Evolutionary conservation across 2,888 invertebrate genomes (phyloP), one percentile per base, ranked within the genome.

Genomic region (Campoletis raptor): DNA sequence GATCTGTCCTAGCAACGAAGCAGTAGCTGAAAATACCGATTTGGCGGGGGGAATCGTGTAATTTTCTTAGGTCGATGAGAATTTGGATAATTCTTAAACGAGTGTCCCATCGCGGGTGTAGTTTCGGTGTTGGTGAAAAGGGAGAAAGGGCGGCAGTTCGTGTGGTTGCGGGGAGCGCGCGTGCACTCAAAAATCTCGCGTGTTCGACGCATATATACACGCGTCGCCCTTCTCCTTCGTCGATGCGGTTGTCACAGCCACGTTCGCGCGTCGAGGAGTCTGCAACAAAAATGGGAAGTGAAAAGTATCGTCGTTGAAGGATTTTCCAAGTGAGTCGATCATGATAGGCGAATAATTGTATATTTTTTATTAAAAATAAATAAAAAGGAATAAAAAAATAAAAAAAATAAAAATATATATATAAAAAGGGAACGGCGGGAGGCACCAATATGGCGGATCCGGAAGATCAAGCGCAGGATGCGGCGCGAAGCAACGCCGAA

Each of bases 401-500:
- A 30, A 2, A 30, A 30, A 30, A 30, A 30, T 2, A 3, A 2
- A 69, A 12, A 57, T 15, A 61, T 30, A 15, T 15, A 18, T 30
- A 54, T 18, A 21, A 5, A 10, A 10, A 37, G 18, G 18, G 24
- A 18, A 57, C 18, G 42, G 24, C 24, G 57, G 21, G 66, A 66
- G 66, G 36, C 24, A 76, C n/a, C 76, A 30, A 79, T n/a, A 90
- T 90, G 90, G 86, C 89, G 73, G 87, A 88, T 70, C 48, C 89
- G 83, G 91, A 91, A 77, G 90, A 91, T 69, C 90, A 15, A 61
- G 30, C 90, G 80, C 91, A 91, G 40, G 90, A 91, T 80, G 86
- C 91, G 45, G 86, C 91, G 48, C 90, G 92, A 54, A 94, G 94
- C 83, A 96, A 96, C 91, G 95, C 95, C 42, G 95, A 96, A 88